Conservation (phyloP, 92 coral and sea anemone species). For the Phenganax subtilis region DNA sequence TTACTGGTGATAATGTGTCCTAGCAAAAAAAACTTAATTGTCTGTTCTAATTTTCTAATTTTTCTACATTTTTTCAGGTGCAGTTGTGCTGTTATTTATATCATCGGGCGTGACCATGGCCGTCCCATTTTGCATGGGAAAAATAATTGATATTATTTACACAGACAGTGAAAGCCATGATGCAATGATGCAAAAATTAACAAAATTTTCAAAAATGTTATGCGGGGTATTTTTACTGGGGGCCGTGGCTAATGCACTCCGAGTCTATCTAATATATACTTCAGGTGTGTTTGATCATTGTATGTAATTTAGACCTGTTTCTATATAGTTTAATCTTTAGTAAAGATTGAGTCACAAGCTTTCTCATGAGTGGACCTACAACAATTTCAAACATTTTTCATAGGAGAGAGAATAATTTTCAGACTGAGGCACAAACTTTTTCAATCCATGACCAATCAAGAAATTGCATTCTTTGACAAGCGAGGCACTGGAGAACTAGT, state of each 20-base stretch:
- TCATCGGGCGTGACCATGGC: conserved; percentile 98
- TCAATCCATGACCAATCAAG: conserved; percentile 72
- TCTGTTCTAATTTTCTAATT: background rate
- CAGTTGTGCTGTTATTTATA: conserved; percentile 66
- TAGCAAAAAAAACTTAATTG: background rate
- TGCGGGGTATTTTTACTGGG: conserved; percentile 81
- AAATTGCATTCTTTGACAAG: conserved; percentile 90
- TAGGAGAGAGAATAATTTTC: conserved; percentile 75
- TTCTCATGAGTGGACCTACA: background rate
- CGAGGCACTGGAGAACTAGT: conserved; percentile 89
- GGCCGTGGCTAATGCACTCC: conserved; percentile 80
- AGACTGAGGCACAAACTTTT: conserved; percentile 71
- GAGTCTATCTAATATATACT: conserved; percentile 83
- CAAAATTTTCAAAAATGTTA: conserved; percentile 62
- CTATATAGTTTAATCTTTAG: too few relatives aligned
- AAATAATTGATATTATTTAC: conserved; percentile 85
- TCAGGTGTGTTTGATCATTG: conserved; percentile 53
- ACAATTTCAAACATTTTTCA: background rate
- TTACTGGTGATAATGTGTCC: background rate
- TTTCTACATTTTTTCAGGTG: conserved; percentile 47
- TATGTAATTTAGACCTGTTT: background rate
- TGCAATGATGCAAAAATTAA: conserved; percentile 68
- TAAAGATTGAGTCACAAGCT: background rate
- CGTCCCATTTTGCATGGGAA: conserved; percentile 96
- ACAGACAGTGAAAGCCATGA: conserved; percentile 64